phyloP scores from a whole-genome alignment of 2,797 vertebrate species.

The Cirrhinus mrigala region DNA sequence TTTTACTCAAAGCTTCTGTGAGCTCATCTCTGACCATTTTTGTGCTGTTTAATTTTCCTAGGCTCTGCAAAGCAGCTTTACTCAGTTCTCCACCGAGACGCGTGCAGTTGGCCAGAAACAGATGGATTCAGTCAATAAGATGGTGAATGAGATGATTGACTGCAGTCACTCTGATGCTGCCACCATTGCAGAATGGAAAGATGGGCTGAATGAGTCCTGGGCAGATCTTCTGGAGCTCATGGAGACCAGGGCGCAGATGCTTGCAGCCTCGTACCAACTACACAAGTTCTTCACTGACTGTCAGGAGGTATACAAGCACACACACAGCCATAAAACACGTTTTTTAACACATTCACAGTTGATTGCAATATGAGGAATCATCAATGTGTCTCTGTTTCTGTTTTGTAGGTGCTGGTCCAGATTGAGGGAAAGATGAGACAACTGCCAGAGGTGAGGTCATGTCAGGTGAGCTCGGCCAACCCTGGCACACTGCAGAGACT shows the following conservation, averaged over 20 bases:
- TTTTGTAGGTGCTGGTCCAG: conserved; percentile 84
- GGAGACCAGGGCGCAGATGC: conserved; percentile 92
- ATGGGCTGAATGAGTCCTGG: conserved; percentile 93
- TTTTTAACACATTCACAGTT: neutral
- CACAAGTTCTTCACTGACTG: conserved; percentile 92
- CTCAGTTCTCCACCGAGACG: conserved; percentile 91
- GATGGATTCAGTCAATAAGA: conserved; percentile 86
- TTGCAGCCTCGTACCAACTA: conserved; percentile 89
- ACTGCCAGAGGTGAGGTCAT: conserved; percentile 86
- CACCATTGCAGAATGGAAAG: conserved; percentile 95
- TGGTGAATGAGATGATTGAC: conserved; percentile 91
- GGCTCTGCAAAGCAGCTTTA: conserved; percentile 90
- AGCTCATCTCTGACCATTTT: neutral
- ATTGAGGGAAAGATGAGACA: conserved; percentile 91
- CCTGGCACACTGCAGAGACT: conserved; percentile 89
- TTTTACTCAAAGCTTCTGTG: neutral
- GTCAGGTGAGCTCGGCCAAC: conserved; percentile 84
- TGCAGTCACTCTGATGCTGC: conserved; percentile 89
- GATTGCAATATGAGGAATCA: neutral
- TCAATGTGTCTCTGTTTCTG: conserved; percentile 25
- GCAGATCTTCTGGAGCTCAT: conserved; percentile 94
- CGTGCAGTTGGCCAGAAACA: conserved; percentile 88
- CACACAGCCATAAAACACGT: neutral
- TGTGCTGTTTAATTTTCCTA: conserved; percentile 59
- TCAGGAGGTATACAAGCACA: conserved; percentile 77